Conservation (phyloP, 1,140 invertebrate genomes). For the Drosophila arawakana region DNA sequence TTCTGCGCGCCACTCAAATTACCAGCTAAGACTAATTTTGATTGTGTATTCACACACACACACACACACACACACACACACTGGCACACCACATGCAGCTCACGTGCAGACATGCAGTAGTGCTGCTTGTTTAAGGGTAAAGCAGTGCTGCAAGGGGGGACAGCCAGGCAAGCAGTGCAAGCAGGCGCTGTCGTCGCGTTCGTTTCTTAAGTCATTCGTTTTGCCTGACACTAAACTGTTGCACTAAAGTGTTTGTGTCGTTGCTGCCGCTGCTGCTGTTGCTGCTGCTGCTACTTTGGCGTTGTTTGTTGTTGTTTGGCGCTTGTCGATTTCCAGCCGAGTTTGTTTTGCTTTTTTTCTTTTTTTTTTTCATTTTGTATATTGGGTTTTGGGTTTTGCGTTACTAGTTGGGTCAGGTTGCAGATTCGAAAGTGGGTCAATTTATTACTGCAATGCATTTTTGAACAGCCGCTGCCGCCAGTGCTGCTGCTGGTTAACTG, state of each 20-base stretch:
- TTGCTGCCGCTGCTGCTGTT: constrained; percentile 39
- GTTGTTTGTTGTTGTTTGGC: constrained; percentile 68
- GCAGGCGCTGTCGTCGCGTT: constrained; percentile 68
- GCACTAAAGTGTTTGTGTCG: constrained; percentile 78
- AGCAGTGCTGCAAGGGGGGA: not conserved
- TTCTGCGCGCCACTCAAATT: constrained; percentile 69
- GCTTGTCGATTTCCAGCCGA: constrained; percentile 72
- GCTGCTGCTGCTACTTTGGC: constrained; percentile 11
- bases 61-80: constrained; percentile 14
- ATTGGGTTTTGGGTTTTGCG: constrained; percentile 61
- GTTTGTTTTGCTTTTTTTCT: constrained; percentile 64
- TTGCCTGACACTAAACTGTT: constrained; percentile 80
- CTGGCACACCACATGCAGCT: constrained; percentile 36
- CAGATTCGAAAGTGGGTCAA: constrained; percentile 83
- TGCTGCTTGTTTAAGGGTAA: not conserved
- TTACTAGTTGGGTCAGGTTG: constrained; percentile 82
- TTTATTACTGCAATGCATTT: constrained; percentile 80
- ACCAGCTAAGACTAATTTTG: constrained; percentile 67
- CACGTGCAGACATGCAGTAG: constrained; percentile 55
- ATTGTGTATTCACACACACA: constrained; percentile 45
- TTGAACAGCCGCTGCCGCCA: constrained; percentile 37
- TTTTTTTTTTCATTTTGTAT: constrained; percentile 21
- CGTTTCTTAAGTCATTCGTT: constrained; percentile 81
- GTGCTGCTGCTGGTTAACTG: constrained; percentile 40
- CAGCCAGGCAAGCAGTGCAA: constrained; percentile 30